A percentile compares a stretch with the other conserved stretches of the same genome.
These are phyloP conservation scores for Rhegmatorhina hoffmannsi DNA, from an alignment of 2,113 vertebrate species.

Conservation along the genomic window DNA sequence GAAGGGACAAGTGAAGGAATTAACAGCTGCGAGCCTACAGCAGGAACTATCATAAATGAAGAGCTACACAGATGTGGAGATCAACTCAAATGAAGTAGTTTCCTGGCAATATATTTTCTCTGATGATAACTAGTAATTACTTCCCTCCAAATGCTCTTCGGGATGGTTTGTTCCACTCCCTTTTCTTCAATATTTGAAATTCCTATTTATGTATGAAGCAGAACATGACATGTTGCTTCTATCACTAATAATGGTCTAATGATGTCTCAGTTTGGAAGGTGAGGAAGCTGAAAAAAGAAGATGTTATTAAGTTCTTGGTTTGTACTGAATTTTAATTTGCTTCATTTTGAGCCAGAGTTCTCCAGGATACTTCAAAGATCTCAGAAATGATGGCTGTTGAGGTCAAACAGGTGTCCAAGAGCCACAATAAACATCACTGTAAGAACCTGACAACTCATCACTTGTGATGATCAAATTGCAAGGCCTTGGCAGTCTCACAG, in stretches of 20 bases:
- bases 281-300: neutral
- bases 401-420: neutral
- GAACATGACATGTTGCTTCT: neutral
- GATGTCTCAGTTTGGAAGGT: neutral
- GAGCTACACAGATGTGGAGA: neutral
- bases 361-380: neutral
- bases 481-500: neutral
- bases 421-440: neutral
- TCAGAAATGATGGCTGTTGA: fast-evolving
- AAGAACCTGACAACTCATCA: neutral
- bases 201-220: neutral
- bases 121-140: neutral
- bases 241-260: neutral
- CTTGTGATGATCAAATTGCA: neutral
- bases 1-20: neutral
- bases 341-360: neutral
- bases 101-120: neutral
- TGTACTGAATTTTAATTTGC: neutral
- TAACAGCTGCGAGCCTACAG: neutral
- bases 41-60: neutral
- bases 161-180: neutral
- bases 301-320: neutral
- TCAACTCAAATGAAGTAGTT: neutral
- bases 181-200: neutral
- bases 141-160: neutral